Base-by-base conservation (phyloP, 2,113 vertebrate species). In the Albula glossodonta region DNA sequence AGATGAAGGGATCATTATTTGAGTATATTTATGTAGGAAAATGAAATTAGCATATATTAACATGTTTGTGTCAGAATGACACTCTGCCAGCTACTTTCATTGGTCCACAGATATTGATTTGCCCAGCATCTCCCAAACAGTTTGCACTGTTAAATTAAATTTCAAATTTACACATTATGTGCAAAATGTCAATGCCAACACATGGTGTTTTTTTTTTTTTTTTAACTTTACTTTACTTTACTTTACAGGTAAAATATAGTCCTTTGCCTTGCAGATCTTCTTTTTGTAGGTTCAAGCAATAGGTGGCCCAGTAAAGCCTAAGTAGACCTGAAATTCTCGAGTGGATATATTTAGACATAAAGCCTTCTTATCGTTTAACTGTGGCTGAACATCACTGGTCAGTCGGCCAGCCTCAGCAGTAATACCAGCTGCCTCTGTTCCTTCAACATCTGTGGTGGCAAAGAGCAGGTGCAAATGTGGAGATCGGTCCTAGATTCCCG, bases 291-390 rank as follows among this genome's bases (percentile, higher is more conserved):
- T 48, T n/a, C 49, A 41, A 63, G 25, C 53, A 41, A 80, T 17
- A 56, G 78, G 53, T 41, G 41, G 77, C 49, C 19, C 12, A 48
- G 87, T 74, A 86, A 85, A 81, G 48, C 82, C 52, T 82, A 84
- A 86, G 87, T 48, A 83, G 48, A 84, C 51, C 87, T 70, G 78
- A 51, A 60, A 81, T 70, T 80, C 82, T 85, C 79, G 60, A 79
- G 25, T 50, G 57, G 57, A 90, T 93, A 92, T 83, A 92, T 92
- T 90, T 93, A 92, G 90, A 88, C 41, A 17, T 88, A 89, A 94
- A 91, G 86, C 92, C 81, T 89, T 31, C 83, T 93, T 91, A 93
- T 92, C 83, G 83, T 88, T 88, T 91, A 88, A 92, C 85, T 83
- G 80, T 86, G 25, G 84, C 57, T 82, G 86, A 51, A 66, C 53